A percentile compares a stretch with the other conserved stretches of the same genome.
phyloP scores from a whole-genome alignment of 2,888 invertebrate genomes.

The Polia nebulosa region DNA sequence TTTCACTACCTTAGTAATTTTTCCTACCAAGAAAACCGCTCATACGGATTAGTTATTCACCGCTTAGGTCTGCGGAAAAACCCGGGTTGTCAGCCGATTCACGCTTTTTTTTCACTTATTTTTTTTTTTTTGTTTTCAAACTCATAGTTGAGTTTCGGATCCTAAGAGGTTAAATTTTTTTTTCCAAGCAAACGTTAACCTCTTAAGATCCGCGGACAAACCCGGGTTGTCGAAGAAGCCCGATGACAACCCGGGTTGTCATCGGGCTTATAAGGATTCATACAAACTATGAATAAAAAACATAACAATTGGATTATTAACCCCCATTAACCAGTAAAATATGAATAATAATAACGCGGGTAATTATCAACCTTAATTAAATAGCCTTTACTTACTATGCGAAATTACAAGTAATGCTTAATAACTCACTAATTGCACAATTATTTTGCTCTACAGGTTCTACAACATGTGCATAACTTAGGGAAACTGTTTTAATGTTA shows the following conservation, averaged over 20 bases:
- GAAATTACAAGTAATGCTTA: not conserved
- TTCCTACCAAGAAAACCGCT: not conserved
- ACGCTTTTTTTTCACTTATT: too few relatives aligned
- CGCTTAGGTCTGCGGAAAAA: too few relatives aligned
- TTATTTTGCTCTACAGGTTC: not conserved
- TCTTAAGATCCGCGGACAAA: too few relatives aligned
- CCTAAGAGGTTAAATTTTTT: too few relatives aligned
- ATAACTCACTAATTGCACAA: not conserved
- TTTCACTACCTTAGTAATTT: not conserved
- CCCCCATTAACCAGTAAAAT: not conserved
- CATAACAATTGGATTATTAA: not conserved
- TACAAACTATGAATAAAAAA: not conserved
- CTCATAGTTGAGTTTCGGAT: too few relatives aligned
- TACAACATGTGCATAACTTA: not conserved
- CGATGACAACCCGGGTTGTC: too few relatives aligned
- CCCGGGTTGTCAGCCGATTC: too few relatives aligned
- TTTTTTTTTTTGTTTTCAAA: too few relatives aligned
- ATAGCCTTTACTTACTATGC: not conserved
- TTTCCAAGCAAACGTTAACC: too few relatives aligned
- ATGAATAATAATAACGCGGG: not conserved
- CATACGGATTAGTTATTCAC: not conserved
- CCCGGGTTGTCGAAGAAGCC: too few relatives aligned
- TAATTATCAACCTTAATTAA: not conserved
- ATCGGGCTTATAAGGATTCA: too few relatives aligned
- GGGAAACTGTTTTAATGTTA: slow-evolving; percentile 6